phyloP scores from a whole-genome alignment of 1,140 invertebrate species.

The Neodiprion lecontei region DNA sequence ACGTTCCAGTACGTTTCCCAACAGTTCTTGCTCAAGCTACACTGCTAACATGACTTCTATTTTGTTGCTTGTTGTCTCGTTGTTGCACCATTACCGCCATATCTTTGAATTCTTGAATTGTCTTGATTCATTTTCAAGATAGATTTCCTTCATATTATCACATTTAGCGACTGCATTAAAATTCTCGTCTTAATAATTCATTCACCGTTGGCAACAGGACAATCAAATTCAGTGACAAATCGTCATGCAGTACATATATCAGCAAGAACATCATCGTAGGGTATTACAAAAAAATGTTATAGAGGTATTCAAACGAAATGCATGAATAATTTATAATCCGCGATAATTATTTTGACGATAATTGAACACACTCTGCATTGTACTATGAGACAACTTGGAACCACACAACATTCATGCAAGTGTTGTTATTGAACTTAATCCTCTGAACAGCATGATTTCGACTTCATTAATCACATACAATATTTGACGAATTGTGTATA shows the following conservation, averaged over 20 bases:
- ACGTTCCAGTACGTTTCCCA: slow-evolving; percentile 75
- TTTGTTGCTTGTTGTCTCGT: neutral
- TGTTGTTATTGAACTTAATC: neutral
- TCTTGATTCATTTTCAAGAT: neutral
- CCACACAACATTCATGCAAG: neutral
- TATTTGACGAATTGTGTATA: too few species aligned
- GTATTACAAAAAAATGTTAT: neutral
- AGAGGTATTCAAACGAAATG: neutral
- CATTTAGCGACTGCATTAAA: neutral
- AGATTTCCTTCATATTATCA: too few species aligned
- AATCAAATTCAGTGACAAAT: neutral
- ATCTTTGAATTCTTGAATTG: slow-evolving; percentile 25
- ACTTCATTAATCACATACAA: too few species aligned
- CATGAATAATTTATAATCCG: neutral
- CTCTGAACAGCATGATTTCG: too few species aligned
- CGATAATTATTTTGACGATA: neutral
- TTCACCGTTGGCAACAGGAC: neutral
- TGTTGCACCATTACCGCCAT: slow-evolving; percentile 3
- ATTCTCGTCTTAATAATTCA: neutral
- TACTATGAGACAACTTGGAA: neutral
- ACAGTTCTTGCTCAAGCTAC: slow-evolving; percentile 21
- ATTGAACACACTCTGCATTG: neutral
- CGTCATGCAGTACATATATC: neutral
- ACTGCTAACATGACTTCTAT: slow-evolving; percentile 3
- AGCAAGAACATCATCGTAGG: neutral